Conservation (phyloP, 2,113 vertebrate genomes). For the Dicrurus megarhynchus region DNA sequence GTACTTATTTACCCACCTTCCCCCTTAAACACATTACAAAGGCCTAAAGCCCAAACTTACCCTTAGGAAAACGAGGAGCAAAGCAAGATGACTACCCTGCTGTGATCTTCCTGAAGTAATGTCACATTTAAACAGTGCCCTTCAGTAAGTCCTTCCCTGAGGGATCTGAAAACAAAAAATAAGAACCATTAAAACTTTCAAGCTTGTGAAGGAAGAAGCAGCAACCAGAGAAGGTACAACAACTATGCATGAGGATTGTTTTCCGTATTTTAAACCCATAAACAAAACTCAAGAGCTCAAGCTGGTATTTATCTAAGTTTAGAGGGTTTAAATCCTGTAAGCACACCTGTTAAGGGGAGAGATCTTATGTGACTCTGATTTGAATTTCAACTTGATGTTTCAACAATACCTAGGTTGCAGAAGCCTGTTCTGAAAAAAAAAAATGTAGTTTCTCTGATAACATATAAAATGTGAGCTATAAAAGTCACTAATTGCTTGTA, state of each 20-base stretch:
- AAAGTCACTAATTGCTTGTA: not conserved
- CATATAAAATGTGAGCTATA: not conserved
- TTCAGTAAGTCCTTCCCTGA: conserved; percentile 57
- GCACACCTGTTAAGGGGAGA: not conserved
- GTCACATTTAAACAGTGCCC: conserved; percentile 58
- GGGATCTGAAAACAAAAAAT: conserved; percentile 47
- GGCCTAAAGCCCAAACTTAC: conserved; percentile 14
- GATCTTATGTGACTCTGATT: not conserved
- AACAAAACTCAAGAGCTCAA: not conserved
- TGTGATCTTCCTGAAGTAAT: conserved; percentile 41
- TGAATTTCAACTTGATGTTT: not conserved
- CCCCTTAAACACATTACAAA: not conserved
- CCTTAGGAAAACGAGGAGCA: conserved; percentile 39
- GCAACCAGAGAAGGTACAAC: not conserved
- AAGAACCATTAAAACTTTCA: not conserved
- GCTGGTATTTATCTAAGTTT: not conserved
- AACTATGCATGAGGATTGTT: not conserved
- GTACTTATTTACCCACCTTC: not conserved
- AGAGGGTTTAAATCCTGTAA: not conserved
- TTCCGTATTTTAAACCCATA: not conserved
- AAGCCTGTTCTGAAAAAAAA: not conserved
- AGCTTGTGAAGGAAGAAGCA: not conserved
- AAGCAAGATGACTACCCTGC: conserved; percentile 13
- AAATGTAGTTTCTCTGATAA: not conserved
- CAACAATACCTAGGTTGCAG: not conserved